phyloP scores from a whole-genome alignment of 2,888 invertebrate genomes.

The Leptinotarsa rubiginosa region DNA sequence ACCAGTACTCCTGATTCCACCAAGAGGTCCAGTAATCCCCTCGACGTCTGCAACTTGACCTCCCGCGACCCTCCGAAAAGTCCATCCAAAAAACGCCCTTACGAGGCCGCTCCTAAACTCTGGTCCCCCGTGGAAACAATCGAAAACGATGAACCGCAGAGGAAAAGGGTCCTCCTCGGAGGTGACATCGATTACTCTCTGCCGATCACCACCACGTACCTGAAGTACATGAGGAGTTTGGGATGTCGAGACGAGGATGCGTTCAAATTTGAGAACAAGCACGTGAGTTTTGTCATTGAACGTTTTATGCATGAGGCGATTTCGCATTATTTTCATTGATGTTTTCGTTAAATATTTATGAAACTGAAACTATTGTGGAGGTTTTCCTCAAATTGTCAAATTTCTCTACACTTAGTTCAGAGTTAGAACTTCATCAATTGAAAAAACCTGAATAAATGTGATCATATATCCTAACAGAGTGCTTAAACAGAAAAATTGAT shows the following conservation, averaged over 20 bases:
- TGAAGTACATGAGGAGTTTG: conserved; percentile 85
- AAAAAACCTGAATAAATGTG: no score
- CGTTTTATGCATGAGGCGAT: conserved; percentile 63
- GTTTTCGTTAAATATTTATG: background rate
- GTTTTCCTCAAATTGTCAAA: background rate
- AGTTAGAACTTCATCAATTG: no score
- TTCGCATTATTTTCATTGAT: conserved; percentile 62
- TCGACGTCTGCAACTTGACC: conserved; percentile 74
- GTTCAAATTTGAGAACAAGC: conserved; percentile 70
- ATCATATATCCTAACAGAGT: no score
- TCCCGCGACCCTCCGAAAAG: conserved; percentile 71
- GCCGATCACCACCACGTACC: conserved; percentile 90
- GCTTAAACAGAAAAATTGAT: no score
- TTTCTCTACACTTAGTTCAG: background rate
- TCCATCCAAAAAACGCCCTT: conserved; percentile 62
- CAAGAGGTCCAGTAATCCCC: conserved; percentile 71
- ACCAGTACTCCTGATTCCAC: conserved; percentile 47
- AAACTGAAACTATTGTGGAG: background rate
- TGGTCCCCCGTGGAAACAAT: conserved; percentile 70
- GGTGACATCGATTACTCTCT: conserved; percentile 81
- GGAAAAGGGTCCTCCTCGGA: conserved; percentile 59
- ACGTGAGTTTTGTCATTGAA: conserved; percentile 69
- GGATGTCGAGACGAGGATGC: conserved; percentile 74
- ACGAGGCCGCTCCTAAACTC: conserved; percentile 68
- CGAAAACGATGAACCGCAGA: conserved; percentile 58